Evolutionary conservation across 2,797 vertebrate genomes (phyloP).

Genomic region (Xenopus petersii): DNA sequence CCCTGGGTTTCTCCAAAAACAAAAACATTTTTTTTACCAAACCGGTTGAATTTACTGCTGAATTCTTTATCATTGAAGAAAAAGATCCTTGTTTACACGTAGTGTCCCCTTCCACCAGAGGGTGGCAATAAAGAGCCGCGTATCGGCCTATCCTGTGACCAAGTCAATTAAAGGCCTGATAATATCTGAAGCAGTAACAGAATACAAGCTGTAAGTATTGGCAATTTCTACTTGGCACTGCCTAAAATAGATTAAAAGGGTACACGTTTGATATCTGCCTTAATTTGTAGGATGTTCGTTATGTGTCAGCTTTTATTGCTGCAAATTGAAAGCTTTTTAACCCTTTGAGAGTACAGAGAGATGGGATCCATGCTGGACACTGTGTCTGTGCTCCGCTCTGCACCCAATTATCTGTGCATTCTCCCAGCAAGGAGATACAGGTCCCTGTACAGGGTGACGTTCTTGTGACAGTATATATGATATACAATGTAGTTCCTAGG

Average conservation of each 20-base stretch:
- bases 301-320: neutral
- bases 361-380: neutral
- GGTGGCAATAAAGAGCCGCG: constrained; percentile 17
- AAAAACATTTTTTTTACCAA: too few relatives aligned
- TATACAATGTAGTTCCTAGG: too few relatives aligned
- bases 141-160: neutral
- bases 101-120: neutral
- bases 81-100: neutral
- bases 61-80: too few relatives aligned
- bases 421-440: neutral
- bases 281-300: constrained; percentile 1
- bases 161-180: constrained; percentile 4
- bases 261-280: constrained; percentile 2
- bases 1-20: too few relatives aligned
- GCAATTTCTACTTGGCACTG: neutral
- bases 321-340: neutral
- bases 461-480: too few relatives aligned
- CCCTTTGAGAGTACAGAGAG: neutral
- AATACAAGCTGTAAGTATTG: neutral
- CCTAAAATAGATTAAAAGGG: constrained; percentile 1
- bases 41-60: too few relatives aligned
- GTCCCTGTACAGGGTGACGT: neutral
- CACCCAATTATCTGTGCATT: neutral
- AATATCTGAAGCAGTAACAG: neutral
- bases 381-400: neutral